Evolutionary conservation across 2,113 vertebrate genomes (phyloP).

Genomic region (Tupaia chinensis): DNA sequence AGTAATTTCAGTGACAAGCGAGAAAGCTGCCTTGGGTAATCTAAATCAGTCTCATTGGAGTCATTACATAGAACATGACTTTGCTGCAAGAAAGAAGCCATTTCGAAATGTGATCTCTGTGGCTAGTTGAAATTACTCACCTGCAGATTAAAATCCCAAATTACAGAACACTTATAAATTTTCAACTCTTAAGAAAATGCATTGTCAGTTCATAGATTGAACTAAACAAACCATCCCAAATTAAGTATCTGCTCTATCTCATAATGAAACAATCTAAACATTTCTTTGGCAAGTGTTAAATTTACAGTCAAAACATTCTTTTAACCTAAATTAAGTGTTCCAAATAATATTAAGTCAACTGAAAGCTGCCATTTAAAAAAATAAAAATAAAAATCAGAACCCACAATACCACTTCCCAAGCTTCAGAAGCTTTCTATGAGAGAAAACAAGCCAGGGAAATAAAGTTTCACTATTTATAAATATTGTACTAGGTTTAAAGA

Average conservation of each 20-base stretch:
- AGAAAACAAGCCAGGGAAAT: constrained; percentile 43
- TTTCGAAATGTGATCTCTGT: neutral
- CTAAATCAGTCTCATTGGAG: neutral
- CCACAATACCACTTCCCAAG: constrained; percentile 49
- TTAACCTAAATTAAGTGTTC: constrained; percentile 27
- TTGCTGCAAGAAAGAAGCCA: neutral
- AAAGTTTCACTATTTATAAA: constrained; percentile 75
- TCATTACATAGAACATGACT: neutral
- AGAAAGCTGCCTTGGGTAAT: neutral
- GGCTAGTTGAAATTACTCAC: neutral
- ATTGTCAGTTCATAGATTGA: constrained; percentile 30
- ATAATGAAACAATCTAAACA: neutral
- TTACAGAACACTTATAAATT: neutral
- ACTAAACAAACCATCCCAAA: constrained; percentile 30
- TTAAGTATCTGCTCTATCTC: neutral
- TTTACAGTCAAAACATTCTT: neutral
- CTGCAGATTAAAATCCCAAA: neutral
- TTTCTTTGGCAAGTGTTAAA: neutral
- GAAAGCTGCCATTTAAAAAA: constrained; percentile 6
- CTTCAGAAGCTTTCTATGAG: constrained; percentile 41
- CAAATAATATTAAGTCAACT: constrained; percentile 59
- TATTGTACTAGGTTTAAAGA: constrained; percentile 44
- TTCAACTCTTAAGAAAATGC: constrained; percentile 20
- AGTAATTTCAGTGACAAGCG: neutral
- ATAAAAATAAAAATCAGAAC: neutral